Base-by-base conservation (phyloP, 2,888 invertebrate species). In the Achlya flavicornis region DNA sequence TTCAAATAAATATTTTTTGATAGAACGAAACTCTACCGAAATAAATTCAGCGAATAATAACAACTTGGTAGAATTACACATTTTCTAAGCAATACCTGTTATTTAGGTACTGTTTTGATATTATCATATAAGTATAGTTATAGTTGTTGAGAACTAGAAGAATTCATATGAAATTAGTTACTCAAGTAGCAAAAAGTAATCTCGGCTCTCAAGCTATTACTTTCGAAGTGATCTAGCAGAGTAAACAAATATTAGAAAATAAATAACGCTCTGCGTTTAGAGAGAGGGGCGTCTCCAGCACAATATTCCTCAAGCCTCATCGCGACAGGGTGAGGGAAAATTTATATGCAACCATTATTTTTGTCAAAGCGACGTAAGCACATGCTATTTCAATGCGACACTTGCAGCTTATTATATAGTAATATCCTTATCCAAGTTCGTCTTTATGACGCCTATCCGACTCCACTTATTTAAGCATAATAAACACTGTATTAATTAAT, bases 231-330 rank as follows among this genome's bases (percentile, higher is more conserved):
- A 82, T 84, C 73, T 75, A 69, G 72, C 70, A 72, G 70, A 78
- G 80, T 76, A 81, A 86, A 86, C 84, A 85, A 85, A 87, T 87
- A 86, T 86, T 86, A 84, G 79, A 74, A 78, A 81, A 86, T 86
- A 86, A 87, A 87, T 85, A 88, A 84, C 75, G 84, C 81, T 41
- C 3, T 85, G 80, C 81, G 75, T 81, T 71, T 75, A 73, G 71
- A 66, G 72, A 68, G 68, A 67, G 64, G 63, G 70, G 69, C 73
- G 64, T 71, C 66, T 67, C 66, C 69, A 64, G 66, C 69, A 70
- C 71, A 74, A 73, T 70, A 72, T 77, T 71, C 74, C 73, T 70
- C 68, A 73, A 64, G 65, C 64, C 65, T 60, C 41, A 71, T 66
- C 72, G 74, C 75, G 71, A 73, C 75, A 73, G 74, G 75, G 72